phyloP scores from a whole-genome alignment of 2,888 invertebrate genomes.

The Platerodrilus igneus region DNA sequence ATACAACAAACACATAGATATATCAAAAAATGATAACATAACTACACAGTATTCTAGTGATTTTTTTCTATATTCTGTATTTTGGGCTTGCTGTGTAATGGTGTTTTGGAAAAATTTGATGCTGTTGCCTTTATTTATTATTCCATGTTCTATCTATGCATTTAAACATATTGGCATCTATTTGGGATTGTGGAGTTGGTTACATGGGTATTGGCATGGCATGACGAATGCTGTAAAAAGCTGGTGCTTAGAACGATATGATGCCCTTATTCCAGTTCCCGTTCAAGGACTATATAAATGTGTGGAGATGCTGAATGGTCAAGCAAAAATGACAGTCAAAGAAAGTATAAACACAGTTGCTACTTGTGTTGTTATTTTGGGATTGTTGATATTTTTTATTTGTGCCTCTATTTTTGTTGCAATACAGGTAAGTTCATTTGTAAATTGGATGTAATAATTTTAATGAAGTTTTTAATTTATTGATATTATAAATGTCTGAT shows the following conservation, averaged over 20 bases:
- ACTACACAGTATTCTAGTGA: conserved; percentile 58
- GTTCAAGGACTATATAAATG: conserved; percentile 72
- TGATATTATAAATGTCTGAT: conserved; percentile 30
- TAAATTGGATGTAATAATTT: background rate
- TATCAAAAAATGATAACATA: conserved; percentile 23
- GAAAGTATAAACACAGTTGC: conserved; percentile 82
- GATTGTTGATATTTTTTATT: conserved; percentile 74
- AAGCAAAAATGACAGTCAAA: conserved; percentile 60
- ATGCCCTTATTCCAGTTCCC: conserved; percentile 70
- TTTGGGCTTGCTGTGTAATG: conserved; percentile 80
- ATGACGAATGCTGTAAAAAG: conserved; percentile 39
- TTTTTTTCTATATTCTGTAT: conserved; percentile 68
- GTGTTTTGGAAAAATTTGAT: conserved; percentile 83
- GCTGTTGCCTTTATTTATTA: conserved; percentile 69
- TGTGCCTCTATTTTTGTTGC: conserved; percentile 78
- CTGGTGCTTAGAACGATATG: conserved; percentile 64
- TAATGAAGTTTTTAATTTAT: conserved; percentile 1
- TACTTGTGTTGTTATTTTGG: conserved; percentile 78
- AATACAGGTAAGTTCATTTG: conserved; percentile 60
- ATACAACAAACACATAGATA: background rate
- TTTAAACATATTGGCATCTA: conserved; percentile 53
- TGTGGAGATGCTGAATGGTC: conserved; percentile 58
- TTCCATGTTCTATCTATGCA: conserved; percentile 71
- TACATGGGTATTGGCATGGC: conserved; percentile 40
- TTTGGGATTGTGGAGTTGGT: conserved; percentile 54